phyloP scores from a whole-genome alignment of 2,797 vertebrate species.

The Notamacropus eugenii region DNA sequence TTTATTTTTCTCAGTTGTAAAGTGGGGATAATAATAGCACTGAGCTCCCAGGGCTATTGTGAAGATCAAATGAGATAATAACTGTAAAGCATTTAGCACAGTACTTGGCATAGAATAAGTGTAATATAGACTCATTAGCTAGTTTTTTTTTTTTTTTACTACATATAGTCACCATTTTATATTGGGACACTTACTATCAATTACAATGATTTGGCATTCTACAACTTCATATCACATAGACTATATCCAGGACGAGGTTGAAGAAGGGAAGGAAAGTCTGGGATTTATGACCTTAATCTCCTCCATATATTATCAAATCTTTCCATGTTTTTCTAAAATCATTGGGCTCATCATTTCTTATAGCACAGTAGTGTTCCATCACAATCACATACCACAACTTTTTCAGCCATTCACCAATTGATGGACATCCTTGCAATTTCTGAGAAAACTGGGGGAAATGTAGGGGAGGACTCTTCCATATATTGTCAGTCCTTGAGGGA shows the following conservation, averaged over 20 bases:
- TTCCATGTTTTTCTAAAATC: too few relatives aligned
- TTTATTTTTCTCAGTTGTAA: not conserved
- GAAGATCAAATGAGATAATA: not conserved
- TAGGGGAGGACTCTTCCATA: not conserved
- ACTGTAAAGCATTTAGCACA: not conserved
- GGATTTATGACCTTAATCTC: not conserved
- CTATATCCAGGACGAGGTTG: not conserved
- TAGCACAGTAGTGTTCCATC: too few relatives aligned
- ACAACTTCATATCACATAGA: not conserved
- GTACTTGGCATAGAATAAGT: not conserved
- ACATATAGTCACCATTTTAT: not conserved
- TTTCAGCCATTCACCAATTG: too few relatives aligned
- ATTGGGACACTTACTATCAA: not conserved
- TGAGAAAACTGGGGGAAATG: too few relatives aligned
- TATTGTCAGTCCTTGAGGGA: not conserved
- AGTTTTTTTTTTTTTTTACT: not conserved
- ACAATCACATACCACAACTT: too few relatives aligned
- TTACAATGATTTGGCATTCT: not conserved
- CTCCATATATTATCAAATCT: not conserved
- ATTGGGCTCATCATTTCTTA: too few relatives aligned
- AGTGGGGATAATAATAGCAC: not conserved
- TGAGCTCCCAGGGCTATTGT: not conserved
- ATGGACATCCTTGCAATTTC: too few relatives aligned
- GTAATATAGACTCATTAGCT: not conserved
- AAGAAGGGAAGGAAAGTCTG: not conserved